Evolutionary conservation across 1,140 invertebrate genomes (phyloP).

Genomic region (Mya arenaria): DNA sequence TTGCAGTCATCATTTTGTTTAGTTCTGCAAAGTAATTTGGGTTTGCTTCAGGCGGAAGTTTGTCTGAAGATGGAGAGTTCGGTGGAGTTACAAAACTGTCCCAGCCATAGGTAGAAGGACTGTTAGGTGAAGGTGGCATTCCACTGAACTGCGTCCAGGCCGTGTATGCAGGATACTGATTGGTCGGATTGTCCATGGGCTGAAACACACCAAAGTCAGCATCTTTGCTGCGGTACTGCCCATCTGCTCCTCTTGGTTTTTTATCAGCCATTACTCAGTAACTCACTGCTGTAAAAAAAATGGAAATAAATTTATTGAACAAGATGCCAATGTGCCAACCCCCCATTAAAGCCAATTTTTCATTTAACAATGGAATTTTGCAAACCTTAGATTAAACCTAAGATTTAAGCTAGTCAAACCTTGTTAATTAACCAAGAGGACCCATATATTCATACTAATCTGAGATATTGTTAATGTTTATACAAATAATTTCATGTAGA

Average conservation of each 20-base stretch:
- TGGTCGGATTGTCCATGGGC: constrained; percentile 1
- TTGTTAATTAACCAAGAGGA: too few species aligned
- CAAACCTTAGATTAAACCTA: too few species aligned
- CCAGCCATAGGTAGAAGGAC: constrained; percentile 17
- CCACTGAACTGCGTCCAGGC: constrained; percentile 54
- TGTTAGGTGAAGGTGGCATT: constrained; percentile 25
- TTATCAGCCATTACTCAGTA: constrained; percentile 5
- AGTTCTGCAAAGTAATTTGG: constrained; percentile 40
- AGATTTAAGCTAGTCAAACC: too few species aligned
- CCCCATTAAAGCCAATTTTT: too few species aligned
- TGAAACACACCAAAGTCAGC: constrained; percentile 43
- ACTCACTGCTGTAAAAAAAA: too few species aligned
- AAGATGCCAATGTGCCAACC: too few species aligned
- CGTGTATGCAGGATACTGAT: constrained; percentile 15
- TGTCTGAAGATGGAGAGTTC: constrained; percentile 14
- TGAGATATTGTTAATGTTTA: too few species aligned
- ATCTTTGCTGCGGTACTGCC: constrained; percentile 33
- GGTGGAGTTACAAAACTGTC: constrained; percentile 48
- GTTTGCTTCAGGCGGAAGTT: constrained; percentile 19
- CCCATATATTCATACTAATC: too few species aligned
- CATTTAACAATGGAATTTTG: too few species aligned
- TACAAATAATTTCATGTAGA: too few species aligned
- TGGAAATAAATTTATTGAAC: too few species aligned
- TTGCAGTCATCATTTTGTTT: constrained; percentile 3
- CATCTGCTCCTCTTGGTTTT: background rate